Base-by-base conservation (phyloP, 2,113 vertebrate species). In the Phoxinus phoxinus region DNA sequence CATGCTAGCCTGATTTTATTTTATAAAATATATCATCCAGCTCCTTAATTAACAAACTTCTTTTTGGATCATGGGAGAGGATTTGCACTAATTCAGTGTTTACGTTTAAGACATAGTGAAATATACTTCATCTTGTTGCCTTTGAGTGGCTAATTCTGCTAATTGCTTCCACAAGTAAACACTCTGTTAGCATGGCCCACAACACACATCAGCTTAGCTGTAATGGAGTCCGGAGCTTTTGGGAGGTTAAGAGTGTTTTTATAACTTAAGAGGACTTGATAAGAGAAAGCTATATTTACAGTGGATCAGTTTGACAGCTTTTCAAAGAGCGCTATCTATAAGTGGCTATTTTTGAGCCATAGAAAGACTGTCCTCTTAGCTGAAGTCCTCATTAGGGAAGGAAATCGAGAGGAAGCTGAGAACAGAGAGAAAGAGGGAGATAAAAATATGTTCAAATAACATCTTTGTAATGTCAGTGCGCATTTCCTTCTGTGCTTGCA, bases 241-340 rank as follows among this genome's bases (percentile, higher is more conserved):
- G 69, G 48, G 53, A 59, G 81, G 84, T 88, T 89, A 86, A 86
- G 86, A 83, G 69, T 87, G 73, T 90, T 90, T 89, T 87, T 76
- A 81, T 77, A 87, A 77, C 84, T 89, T 87, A 85, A 41, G 76
- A 9, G 81, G 46, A 23, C 74, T 81, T 83, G 65, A 85, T 83
- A 80, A 86, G 89, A 88, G 78, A 67, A 87, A 89, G 83, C 32
- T 85, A 71, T 87, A 84, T 86, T 90, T 88, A 85, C 84, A 81
- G 72, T 81, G 53, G 79, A 44, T 87, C 74, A 84, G 83, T 87
- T 63, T 85, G 67, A 85, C 44, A 37, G 73, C 67, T 83, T 69
- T 73, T 75, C 85, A 86, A 13, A 17, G 72, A 51, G 71, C 32
- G 27, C 32, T 46, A 71, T 84, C 35, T 51, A 71, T 84, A 81